Base-by-base conservation (phyloP, 2,797 vertebrate genomes). In the Cephalopachus bancanus region DNA sequence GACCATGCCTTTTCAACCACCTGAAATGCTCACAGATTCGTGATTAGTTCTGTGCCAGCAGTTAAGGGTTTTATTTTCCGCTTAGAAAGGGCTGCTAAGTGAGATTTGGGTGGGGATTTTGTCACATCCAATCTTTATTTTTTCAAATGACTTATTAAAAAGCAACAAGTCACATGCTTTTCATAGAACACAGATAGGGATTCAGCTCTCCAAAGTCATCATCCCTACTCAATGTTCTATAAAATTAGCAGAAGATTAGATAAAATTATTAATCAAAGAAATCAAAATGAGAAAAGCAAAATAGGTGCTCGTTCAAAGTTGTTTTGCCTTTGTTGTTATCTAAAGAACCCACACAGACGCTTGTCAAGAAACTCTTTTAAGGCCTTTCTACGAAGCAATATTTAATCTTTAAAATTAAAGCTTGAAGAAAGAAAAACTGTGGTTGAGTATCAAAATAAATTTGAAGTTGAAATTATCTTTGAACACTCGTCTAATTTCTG, bases 31-130 rank as follows among this genome's bases (percentile, higher is more conserved):
- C 83, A n/a, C 83, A 94, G 94, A 93, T 80, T 89, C 12, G 44
- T 95, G 87, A 94, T 95, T 97, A 96, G 57, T 76, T 94, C 90
- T 53, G 57, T 90, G 33, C 91, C 94, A 96, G 90, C 92, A 95
- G 92, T 96, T 92, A 92, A 93, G 55, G 26, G 30, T 97, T 97
- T 93, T 86, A 91, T 93, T 97, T 96, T 95, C 71, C 71, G 71
- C 93, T 84, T 78, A 89, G 76, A 92, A 94, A 93, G 49, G 24
- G 14, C n/a, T 84, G 59, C 88, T 96, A 97, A 93, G 74, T 91
- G 81, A 95, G 62, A 97, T 93, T 88, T 95, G 86, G 65, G 91
- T 76, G 89, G 55, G 65, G 51, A 96, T 92, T 91, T 94, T 87
- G 93, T 86, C 93, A 89, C 22, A 92, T 83, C 75, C 44, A 59